A percentile compares a stretch with the other conserved stretches of the same genome.
Conservation (phyloP, 2,888 invertebrate species). For the Standfussiana lucernea region DNA sequence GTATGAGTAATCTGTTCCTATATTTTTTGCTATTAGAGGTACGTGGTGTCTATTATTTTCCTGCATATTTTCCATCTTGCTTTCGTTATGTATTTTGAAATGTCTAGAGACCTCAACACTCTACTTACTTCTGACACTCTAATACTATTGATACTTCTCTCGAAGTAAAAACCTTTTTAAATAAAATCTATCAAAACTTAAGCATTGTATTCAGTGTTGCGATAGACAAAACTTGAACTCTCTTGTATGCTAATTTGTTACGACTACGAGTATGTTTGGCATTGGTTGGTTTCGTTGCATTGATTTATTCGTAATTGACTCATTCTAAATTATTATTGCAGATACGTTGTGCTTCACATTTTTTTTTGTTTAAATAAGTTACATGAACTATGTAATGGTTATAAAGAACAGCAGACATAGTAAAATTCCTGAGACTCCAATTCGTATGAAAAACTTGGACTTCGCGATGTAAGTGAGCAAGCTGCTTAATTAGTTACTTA, state of each 20-base stretch:
- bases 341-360: neutral
- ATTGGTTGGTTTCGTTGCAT: conserved; percentile 11
- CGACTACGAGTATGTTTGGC: conserved; percentile 14
- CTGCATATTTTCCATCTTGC: conserved; percentile 91
- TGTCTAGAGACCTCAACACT: neutral
- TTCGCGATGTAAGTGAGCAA: too few species aligned
- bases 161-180: conserved; percentile 14
- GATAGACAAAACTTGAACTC: conserved; percentile 45
- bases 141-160: neutral
- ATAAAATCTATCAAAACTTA: neutral
- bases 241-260: conserved; percentile 36
- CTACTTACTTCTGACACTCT: neutral
- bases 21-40: conserved; percentile 21
- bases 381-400: neutral
- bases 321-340: neutral
- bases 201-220: conserved; percentile 29
- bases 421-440: neutral
- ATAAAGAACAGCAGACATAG: neutral
- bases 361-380: neutral
- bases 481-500: neutral
- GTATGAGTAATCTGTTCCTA: conserved; percentile 77
- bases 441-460: neutral
- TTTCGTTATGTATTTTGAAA: neutral
- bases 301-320: neutral
- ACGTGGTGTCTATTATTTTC: conserved; percentile 80